Percentiles rank a stretch among this genome's conserved stretches.
phyloP scores from a whole-genome alignment of 2,888 invertebrate species.

The Limnephilus auricula region DNA sequence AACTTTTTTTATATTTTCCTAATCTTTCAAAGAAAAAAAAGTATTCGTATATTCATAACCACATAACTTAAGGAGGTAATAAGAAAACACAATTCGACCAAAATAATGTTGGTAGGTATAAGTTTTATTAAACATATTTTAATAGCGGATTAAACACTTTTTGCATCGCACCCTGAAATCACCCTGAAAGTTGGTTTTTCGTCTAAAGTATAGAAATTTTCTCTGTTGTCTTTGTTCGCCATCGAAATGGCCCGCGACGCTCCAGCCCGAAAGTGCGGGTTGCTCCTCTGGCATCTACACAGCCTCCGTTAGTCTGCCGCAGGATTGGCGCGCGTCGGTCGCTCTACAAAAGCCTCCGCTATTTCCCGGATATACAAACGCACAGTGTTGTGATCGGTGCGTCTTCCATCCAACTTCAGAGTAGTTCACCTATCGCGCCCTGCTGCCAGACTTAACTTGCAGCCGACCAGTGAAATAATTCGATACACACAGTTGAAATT shows the following conservation, averaged over 20 bases:
- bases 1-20: no score
- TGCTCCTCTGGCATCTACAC: conserved; percentile 48
- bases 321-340: conserved; percentile 54
- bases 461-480: background rate
- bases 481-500: background rate
- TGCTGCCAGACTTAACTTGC: background rate
- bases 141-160: no score
- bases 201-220: background rate
- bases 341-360: conserved; percentile 26
- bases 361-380: conserved; percentile 11
- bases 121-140: no score
- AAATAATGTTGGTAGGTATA: no score
- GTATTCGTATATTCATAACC: no score
- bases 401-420: conserved; percentile 16
- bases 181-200: background rate
- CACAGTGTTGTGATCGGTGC: conserved; percentile 36
- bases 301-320: conserved; percentile 59
- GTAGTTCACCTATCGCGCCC: background rate
- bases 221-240: background rate
- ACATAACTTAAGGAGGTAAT: no score
- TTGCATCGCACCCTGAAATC: no score
- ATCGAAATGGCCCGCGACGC: background rate
- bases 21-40: no score
- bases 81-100: no score
- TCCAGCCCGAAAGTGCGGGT: background rate